Percentiles rank a stretch among this genome's conserved stretches.
These are phyloP conservation scores for Trichonephila clavipes DNA, from an alignment of 1,140 invertebrate genomes.

Conservation along the genomic window DNA sequence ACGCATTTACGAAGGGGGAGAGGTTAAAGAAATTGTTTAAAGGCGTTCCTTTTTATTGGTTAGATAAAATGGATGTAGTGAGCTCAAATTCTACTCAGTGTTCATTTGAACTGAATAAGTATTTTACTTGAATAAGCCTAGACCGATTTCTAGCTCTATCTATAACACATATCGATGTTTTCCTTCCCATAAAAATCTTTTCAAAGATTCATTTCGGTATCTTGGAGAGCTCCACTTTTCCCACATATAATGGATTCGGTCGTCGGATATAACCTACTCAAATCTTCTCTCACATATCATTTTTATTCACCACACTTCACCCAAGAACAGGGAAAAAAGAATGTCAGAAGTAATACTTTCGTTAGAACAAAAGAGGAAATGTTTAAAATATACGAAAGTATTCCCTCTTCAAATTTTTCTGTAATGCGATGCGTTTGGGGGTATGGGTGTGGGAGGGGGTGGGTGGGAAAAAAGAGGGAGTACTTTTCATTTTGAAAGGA, in stretches of 20 bases:
- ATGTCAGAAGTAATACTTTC: neutral
- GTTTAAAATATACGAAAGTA: neutral
- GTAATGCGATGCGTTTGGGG: neutral
- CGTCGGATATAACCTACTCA: neutral
- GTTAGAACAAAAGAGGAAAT: neutral
- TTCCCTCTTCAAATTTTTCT: neutral
- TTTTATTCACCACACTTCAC: neutral
- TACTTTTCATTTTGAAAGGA: neutral
- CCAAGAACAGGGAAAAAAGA: neutral
- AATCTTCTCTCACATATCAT: neutral
- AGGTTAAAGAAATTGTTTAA: no score
- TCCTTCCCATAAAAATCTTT: neutral
- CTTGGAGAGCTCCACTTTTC: neutral
- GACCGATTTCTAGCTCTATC: neutral
- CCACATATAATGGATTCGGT: neutral
- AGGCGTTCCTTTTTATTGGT: no score
- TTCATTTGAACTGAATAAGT: neutral
- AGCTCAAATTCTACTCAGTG: neutral
- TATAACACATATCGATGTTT: neutral
- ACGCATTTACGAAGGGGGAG: no score
- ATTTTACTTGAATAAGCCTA: neutral
- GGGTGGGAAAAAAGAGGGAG: neutral
- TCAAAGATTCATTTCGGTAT: neutral
- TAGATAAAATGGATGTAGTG: no score
- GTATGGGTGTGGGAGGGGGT: no score